A percentile compares a stretch with the other conserved stretches of the same genome.
phyloP scores from a whole-genome alignment of 2,113 vertebrate species.

The Etia nguti region DNA sequence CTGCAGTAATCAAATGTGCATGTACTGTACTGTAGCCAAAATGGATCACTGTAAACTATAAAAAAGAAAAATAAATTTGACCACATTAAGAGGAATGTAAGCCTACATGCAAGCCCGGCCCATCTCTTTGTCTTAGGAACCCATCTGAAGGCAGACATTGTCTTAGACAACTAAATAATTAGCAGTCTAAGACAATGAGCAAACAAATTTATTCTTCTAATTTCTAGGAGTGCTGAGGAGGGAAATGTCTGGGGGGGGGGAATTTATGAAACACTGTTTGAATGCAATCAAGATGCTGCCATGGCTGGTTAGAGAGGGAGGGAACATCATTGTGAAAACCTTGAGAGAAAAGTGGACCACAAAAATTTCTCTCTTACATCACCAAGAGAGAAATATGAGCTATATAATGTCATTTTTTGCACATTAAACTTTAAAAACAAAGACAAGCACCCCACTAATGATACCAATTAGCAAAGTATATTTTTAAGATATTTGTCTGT shows the following conservation, averaged over 20 bases:
- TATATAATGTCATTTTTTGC: background rate
- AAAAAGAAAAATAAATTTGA: background rate
- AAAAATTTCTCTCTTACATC: slow-evolving; percentile 18
- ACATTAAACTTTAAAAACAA: background rate
- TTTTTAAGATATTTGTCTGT: background rate
- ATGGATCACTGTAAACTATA: background rate
- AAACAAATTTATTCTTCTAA: background rate
- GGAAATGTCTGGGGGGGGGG: background rate
- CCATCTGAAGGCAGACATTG: background rate
- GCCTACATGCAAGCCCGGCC: background rate
- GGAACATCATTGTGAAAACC: slow-evolving; percentile 38
- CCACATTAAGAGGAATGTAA: background rate
- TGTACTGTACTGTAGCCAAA: background rate
- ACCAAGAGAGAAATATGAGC: background rate
- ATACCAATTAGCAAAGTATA: background rate
- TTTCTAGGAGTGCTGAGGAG: slow-evolving; percentile 21
- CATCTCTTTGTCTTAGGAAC: background rate
- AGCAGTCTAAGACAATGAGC: background rate
- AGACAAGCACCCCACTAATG: background rate
- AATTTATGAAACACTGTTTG: slow-evolving; percentile 40
- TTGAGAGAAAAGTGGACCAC: slow-evolving; percentile 24
- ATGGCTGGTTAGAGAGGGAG: slow-evolving; percentile 22
- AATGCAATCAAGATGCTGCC: slow-evolving; percentile 57
- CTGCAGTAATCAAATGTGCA: background rate
- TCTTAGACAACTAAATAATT: background rate